Percentiles rank a stretch among this genome's conserved stretches.
phyloP scores from a whole-genome alignment of 2,888 invertebrate species.

The Pammene fasciana region DNA sequence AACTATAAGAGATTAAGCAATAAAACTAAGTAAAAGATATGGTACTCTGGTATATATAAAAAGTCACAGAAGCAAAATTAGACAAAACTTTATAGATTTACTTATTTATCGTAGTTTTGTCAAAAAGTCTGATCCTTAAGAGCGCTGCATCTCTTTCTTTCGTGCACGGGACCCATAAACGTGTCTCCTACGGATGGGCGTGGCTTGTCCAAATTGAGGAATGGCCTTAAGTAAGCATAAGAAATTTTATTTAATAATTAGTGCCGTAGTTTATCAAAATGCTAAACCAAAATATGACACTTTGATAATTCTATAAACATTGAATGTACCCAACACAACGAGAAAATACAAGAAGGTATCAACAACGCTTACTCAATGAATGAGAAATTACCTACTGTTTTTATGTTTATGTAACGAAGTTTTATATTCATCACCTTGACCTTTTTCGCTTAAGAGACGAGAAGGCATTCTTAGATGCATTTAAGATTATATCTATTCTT shows the following conservation, averaged over 20 bases:
- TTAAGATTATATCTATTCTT: not conserved
- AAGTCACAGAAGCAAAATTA: too few relatives aligned
- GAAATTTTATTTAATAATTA: too few relatives aligned
- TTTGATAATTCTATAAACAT: not conserved
- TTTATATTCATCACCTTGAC: not conserved
- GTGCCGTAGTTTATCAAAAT: constrained; percentile 1
- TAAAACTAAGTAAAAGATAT: too few relatives aligned
- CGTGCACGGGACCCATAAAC: too few relatives aligned
- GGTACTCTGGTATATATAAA: too few relatives aligned
- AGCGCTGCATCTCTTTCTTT: too few relatives aligned
- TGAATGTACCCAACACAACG: constrained; percentile 4
- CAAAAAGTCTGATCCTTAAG: too few relatives aligned
- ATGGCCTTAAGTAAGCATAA: too few relatives aligned
- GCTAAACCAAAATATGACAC: not conserved
- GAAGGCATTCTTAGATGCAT: not conserved
- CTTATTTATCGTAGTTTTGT: too few relatives aligned
- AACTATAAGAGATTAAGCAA: too few relatives aligned
- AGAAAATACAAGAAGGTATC: constrained; percentile 3
- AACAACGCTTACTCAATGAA: constrained; percentile 5
- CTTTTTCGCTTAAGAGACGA: not conserved
- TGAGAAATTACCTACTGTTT: not conserved
- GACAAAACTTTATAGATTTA: too few relatives aligned
- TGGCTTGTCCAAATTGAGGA: not conserved
- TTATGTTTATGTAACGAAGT: not conserved
- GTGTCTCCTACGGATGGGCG: too few relatives aligned